phyloP scores from a whole-genome alignment of 2,797 vertebrate genomes.

The Cossypha caffra region DNA sequence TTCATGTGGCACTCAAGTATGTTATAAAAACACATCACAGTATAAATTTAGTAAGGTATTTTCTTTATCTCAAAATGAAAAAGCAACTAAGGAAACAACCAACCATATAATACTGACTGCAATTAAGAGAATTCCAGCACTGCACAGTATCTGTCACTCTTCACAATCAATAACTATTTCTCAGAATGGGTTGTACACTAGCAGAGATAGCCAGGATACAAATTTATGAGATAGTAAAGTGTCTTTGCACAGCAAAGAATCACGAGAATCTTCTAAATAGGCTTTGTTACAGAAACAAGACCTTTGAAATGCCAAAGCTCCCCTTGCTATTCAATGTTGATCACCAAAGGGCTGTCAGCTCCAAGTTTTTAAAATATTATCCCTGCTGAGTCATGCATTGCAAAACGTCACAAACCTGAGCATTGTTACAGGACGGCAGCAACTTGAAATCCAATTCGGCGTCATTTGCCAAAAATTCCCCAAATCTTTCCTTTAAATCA shows the following conservation, averaged over 20 bases:
- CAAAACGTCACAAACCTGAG: not conserved
- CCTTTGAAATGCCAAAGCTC: constrained; percentile 30
- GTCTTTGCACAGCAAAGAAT: not conserved
- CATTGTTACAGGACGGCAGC: not conserved
- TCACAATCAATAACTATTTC: constrained; percentile 2
- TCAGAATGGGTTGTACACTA: not conserved
- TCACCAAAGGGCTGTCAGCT: not conserved
- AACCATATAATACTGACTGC: not conserved
- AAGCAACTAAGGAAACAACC: not conserved
- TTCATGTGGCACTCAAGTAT: not conserved
- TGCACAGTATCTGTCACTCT: not conserved
- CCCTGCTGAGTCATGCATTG: not conserved
- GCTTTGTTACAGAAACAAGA: not conserved
- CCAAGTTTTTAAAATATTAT: not conserved
- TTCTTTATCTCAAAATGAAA: not conserved
- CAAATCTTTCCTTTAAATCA: not conserved
- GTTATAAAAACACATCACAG: not conserved
- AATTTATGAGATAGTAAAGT: not conserved
- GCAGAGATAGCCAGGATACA: not conserved
- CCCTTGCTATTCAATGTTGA: not conserved
- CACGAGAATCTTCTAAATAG: not conserved
- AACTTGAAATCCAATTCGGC: not conserved
- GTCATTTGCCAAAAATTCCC: not conserved
- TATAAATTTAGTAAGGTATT: not conserved
- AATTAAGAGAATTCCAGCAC: constrained; percentile 23